Base-by-base conservation (phyloP, 2,113 vertebrate species). In the Amblyopsis rosae region DNA sequence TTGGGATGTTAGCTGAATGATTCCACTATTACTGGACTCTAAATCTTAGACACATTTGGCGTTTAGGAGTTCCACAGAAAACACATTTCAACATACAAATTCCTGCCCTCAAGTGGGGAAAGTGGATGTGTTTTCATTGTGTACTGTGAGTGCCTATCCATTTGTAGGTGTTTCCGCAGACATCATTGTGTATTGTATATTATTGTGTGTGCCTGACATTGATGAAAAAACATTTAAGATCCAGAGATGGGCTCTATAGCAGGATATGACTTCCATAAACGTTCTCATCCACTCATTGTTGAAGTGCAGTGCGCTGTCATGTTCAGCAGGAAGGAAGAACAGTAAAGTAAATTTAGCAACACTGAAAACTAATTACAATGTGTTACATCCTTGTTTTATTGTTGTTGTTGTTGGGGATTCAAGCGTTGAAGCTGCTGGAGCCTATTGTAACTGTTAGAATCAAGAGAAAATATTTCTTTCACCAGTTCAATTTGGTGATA, bases 321-420 rank as follows among this genome's bases (percentile, higher is more conserved):
- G 65, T 49, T 41, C 35, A 6, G 35, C 35, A 41, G 35, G 35
- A 41, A 41, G 35, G 35, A 41, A 41, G 35, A 75, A 60, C 48
- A 32, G 46, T 1, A 73, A 47, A 71, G 13, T 84, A 70, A 75
- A 71, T 82, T 69, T 72, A 70, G 77, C 35, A 63, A 41, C 54
- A 62, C n/a, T 67, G 69, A 65, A 62, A 79, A 78, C 45, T 70
- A 57, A 71, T 67, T 55, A 54, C 55, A 59, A 67, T 19, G 17
- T 48, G 12, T 70, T n/a, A 70, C 79, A 60, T 87, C 75, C 81
- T 84, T 59, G 12, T 64, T 26, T 50, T 73, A 5, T 59, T 81
- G 84, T 73, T 67, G 57, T 26, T 26, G 67, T 45, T 62, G n/a
- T n/a, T n/a, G n/a, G 79, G 64, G 76, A 67, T n/a, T 54, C 45